A percentile compares a stretch with the other conserved stretches of the same genome.
phyloP scores from a whole-genome alignment of 2,797 vertebrate species.

The Manis javanica region DNA sequence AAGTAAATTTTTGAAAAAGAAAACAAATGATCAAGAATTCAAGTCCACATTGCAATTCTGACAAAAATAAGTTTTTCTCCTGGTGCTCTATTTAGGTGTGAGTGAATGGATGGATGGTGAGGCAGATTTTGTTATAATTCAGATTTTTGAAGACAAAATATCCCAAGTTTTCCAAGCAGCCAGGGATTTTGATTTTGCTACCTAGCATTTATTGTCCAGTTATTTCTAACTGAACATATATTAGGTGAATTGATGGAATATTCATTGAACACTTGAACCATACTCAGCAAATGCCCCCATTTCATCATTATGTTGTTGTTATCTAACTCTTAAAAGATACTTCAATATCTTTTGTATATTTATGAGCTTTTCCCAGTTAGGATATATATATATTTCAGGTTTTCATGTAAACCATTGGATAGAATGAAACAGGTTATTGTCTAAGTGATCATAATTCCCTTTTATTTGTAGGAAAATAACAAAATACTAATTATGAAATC shows the following conservation, averaged over 20 bases:
- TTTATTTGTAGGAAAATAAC: conserved; percentile 20
- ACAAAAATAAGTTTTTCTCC: background rate
- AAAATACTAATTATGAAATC: conserved; percentile 5
- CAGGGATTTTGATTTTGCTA: background rate
- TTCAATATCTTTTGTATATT: background rate
- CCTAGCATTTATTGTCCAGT: background rate
- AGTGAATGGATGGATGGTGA: background rate
- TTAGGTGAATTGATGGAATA: background rate
- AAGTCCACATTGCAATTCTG: background rate
- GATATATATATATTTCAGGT: background rate
- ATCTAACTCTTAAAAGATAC: background rate
- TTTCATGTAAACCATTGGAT: background rate
- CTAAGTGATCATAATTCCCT: background rate
- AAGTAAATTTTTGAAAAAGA: background rate
- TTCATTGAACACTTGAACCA: background rate
- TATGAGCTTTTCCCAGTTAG: background rate
- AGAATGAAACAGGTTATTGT: background rate
- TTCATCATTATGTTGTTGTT: background rate
- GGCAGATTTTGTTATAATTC: background rate
- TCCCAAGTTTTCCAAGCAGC: background rate
- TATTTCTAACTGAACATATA: background rate
- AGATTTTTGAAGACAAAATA: background rate
- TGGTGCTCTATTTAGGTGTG: background rate
- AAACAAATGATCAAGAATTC: background rate
- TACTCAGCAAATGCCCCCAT: background rate